Evolutionary conservation across 2,797 vertebrate species (phyloP), one percentile per base, ranked within the genome.

Genomic region (Prionace glauca): DNA sequence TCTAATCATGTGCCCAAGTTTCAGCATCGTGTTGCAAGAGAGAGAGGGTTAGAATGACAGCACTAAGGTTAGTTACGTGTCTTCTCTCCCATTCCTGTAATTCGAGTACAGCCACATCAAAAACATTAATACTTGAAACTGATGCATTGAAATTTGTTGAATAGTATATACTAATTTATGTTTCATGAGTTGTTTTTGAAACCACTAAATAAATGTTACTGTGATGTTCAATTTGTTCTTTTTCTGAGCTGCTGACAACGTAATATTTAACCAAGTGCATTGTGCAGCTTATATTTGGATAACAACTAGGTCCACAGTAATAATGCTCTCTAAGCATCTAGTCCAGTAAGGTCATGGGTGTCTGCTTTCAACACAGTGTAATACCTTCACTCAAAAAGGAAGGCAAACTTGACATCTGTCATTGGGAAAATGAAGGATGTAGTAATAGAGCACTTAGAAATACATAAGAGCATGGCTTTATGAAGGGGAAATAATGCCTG

Each of bases 131-230:
- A 95, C 93, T 95, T 93, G 71, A 95, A 95, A 95, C 32, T 32
- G 26, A 72, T 95, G 26, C 69, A 95, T 95, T 72, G 26, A 77
- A 95, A 60, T n/a, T 14, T 77, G 41, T 95, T 95, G 50, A 74
- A 94, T 72, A 77, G 45, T 32, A 95, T 36, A 77, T 72, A 90
- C 1, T 92, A 74, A 95, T 95, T 95, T 95, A 90, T 90, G 93
- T 95, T 94, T 95, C 45, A 56, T 50, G 36, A 18, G 29, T 95
- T 74, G 92, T 94, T 95, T 95, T 74, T 56, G 93, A 74, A 95
- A 77, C 26, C 71, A 94, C 36, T 94, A 20, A 95, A 95, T 94
- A 94, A 94, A 32, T 32, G 50, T 95, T 95, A 74, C 45, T 77
- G 93, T 60, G 45, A 77, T 71, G 29, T 60, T 74, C 24, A 95